A percentile compares a stretch with the other conserved stretches of the same genome.
Conservation (phyloP, 2,797 vertebrate species). For the Galaxias olidus region DNA sequence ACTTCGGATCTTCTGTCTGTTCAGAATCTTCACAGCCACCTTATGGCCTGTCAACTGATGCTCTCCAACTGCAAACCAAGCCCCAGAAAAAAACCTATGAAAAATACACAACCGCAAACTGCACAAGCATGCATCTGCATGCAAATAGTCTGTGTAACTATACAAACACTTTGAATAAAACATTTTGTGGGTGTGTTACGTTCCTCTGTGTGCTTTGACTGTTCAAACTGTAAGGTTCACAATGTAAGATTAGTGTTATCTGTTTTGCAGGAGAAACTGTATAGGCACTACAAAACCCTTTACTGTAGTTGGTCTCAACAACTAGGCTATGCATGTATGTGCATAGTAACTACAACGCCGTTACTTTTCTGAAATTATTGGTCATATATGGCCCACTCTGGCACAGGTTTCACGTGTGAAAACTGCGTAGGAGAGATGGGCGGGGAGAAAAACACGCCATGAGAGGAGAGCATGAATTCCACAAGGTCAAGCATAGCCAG, state of each 20-base stretch:
- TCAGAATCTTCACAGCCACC: constrained; percentile 98
- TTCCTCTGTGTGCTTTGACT: no score
- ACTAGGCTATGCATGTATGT: no score
- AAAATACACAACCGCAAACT: constrained; percentile 21
- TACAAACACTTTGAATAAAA: neutral
- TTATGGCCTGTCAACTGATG: constrained; percentile 97
- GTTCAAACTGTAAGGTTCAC: no score
- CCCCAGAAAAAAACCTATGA: constrained; percentile 51
- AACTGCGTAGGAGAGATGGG: constrained; percentile 16
- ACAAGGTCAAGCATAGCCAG: constrained; percentile 60
- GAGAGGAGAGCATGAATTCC: constrained; percentile 20
- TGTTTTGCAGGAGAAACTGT: no score
- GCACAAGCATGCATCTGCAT: constrained; percentile 30
- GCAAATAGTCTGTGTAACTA: constrained; percentile 12
- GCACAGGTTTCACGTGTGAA: no score
- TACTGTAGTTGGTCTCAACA: no score
- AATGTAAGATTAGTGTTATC: no score
- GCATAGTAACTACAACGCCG: no score
- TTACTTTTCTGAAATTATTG: no score
- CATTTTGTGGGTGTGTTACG: neutral
- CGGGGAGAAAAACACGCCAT: neutral
- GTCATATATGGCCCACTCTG: no score
- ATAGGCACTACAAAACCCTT: no score
- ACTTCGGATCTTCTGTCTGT: constrained; percentile 97
- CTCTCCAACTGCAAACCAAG: constrained; percentile 85